Percentiles rank a stretch among this genome's conserved stretches.
Conservation (phyloP, 1,140 invertebrate genomes). For the Neodiprion pinetum region DNA sequence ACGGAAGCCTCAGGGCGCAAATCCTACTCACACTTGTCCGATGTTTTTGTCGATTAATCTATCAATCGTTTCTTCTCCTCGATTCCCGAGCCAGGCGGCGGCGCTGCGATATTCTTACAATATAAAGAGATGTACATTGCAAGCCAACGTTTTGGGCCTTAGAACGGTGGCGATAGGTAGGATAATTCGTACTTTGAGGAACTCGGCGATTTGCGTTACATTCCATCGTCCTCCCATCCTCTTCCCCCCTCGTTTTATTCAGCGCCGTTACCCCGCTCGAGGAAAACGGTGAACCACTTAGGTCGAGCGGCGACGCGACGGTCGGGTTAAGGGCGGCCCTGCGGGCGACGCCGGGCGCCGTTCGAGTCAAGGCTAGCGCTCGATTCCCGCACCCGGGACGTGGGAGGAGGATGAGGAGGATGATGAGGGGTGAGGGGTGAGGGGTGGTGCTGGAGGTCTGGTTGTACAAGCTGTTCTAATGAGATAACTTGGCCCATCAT, state of each 20-base stretch:
- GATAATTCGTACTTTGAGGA: not conserved
- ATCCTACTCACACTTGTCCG: too few relatives aligned
- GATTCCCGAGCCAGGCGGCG: too few relatives aligned
- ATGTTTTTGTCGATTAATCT: too few relatives aligned
- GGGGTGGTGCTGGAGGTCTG: conserved; percentile 38
- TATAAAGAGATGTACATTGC: too few relatives aligned
- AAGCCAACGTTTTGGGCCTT: too few relatives aligned
- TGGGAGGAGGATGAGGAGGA: conserved; percentile 32
- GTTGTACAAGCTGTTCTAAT: conserved; percentile 48
- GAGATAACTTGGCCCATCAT: conserved; percentile 48
- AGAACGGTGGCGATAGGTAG: too few relatives aligned
- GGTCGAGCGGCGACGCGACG: not conserved
- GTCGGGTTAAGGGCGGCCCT: conserved; percentile 6
- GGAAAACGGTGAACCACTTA: not conserved
- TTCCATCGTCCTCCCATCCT: not conserved
- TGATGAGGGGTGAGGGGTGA: conserved; percentile 6
- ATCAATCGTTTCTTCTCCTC: too few relatives aligned
- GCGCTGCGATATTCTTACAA: too few relatives aligned
- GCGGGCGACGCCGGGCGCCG: not conserved
- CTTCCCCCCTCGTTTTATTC: not conserved
- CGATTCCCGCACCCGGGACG: conserved; percentile 17
- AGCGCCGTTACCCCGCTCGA: not conserved
- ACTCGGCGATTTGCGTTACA: not conserved
- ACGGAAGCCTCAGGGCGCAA: too few relatives aligned
- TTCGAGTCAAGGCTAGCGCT: not conserved